Base-by-base conservation (phyloP, 1,140 invertebrate genomes). In the Venustaconcha ellipsiformis region DNA sequence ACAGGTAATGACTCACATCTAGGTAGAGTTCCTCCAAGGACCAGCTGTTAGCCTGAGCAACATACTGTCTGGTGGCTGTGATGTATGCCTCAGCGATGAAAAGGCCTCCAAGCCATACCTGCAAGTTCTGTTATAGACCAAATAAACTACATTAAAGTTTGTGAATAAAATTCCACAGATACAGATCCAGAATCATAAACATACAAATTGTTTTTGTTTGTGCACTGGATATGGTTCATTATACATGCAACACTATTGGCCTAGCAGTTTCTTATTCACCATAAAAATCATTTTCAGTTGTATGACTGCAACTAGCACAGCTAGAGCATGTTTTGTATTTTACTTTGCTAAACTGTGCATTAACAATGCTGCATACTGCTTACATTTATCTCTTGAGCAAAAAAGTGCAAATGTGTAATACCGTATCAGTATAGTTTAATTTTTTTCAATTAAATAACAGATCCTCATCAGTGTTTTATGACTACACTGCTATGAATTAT, bases 81-180 rank as follows among this genome's bases (percentile, higher is more conserved):
- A 99, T 97, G 88, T 99, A 99, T 14, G 98, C 98, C 90, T 99
- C 98, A 0, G 98, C 97, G 90, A 99, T 99, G 79, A 99, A 94
- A 60, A 99, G 90, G 5, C 97, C 97, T 75, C 98, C 98, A 20
- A 99, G 91, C 98, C 97, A 99, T 58, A 99, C 96, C 8, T 94
- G 94, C 78, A 97, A 93, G 84, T 94, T 95, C 94, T 96, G 87
- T 70, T 92, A 91, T 82, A 81, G 56, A 4, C 58, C 62, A 37
- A 11, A 68, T 70, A 20, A 15, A 20, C 58, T 30, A 60, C n/a
- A 20, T 66, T 18, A 37, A 56, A 72, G n/a, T 8, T 69, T 14
- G 14, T 30, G 14, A 59, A 15, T 30, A 58, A 15, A 70, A 59
- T 69, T 69, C 37, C 18, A 56, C 1, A 1, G 18, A 57, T 56